phyloP scores from a whole-genome alignment of 2,888 invertebrate genomes.

The Shargacucullia verbasci region DNA sequence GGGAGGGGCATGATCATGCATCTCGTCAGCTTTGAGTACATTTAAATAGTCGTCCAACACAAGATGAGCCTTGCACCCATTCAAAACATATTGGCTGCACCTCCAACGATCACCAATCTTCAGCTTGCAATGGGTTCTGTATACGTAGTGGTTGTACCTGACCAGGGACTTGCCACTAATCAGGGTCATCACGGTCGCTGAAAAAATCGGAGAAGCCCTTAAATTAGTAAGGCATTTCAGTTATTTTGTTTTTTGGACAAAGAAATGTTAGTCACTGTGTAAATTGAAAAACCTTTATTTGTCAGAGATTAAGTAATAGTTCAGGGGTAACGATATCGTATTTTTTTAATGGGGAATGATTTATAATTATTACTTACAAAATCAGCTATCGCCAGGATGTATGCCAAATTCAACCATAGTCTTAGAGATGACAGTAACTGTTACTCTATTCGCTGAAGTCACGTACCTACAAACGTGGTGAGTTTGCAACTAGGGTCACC shows the following conservation, averaged over 20 bases:
- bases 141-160: conserved; percentile 31
- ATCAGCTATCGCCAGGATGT: no score
- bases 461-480: no score
- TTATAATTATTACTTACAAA: no score
- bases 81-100: conserved; percentile 33
- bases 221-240: conserved; percentile 1
- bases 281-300: no score
- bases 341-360: no score
- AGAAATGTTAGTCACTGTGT: no score
- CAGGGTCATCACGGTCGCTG: conserved; percentile 29
- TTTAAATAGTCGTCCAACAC: conserved; percentile 26
- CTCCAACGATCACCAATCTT: conserved; percentile 37
- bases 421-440: no score
- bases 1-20: conserved; percentile 30
- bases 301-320: no score
- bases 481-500: no score
- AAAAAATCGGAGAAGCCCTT: conserved; percentile 4
- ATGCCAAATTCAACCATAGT: no score
- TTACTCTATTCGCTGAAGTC: no score
- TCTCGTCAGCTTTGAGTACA: conserved; percentile 20
- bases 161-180: conserved; percentile 26
- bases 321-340: no score
- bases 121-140: conserved; percentile 30
- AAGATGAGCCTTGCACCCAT: conserved; percentile 27
- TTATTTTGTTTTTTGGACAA: neutral